These are phyloP conservation scores for Megaustenia siamemsis DNA, from an alignment of 2,888 invertebrate species.

Conservation along the genomic window DNA sequence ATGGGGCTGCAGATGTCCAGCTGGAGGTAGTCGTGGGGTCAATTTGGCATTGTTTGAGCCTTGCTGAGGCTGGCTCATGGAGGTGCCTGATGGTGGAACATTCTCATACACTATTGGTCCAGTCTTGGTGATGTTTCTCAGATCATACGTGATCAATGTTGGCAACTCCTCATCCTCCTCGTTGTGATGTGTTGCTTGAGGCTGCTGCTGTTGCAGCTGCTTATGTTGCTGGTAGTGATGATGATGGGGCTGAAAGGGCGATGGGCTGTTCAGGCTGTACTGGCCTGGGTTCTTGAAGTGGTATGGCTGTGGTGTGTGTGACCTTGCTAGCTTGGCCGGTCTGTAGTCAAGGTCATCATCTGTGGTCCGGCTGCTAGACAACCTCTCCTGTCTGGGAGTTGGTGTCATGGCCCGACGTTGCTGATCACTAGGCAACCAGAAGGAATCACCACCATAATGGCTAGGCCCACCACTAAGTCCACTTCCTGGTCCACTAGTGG, in stretches of 20 bases:
- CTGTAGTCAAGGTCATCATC: slow-evolving; percentile 52
- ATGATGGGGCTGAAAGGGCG: slow-evolving; percentile 4
- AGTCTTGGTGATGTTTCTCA: slow-evolving; percentile 32
- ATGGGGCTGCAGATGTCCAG: background rate
- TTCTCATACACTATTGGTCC: slow-evolving; percentile 53
- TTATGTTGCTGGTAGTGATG: slow-evolving; percentile 25
- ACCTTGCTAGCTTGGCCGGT: slow-evolving; percentile 63
- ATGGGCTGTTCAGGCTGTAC: background rate
- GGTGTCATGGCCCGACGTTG: slow-evolving; percentile 68
- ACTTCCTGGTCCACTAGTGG: too few species aligned
- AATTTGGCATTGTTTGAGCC: background rate
- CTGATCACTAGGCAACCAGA: slow-evolving; percentile 24
- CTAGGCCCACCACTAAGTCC: background rate
- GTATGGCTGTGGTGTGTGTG: slow-evolving; percentile 72
- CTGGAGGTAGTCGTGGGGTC: background rate
- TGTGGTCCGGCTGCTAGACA: slow-evolving; percentile 40
- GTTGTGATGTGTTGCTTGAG: background rate
- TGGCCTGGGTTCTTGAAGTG: slow-evolving; percentile 50
- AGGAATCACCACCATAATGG: slow-evolving; percentile 12
- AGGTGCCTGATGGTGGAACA: slow-evolving; percentile 10
- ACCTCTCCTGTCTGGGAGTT: slow-evolving; percentile 61
- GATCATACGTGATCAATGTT: slow-evolving; percentile 49
- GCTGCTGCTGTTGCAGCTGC: slow-evolving; percentile 17
- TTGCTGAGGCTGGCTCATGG: background rate
- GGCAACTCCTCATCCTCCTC: slow-evolving; percentile 45